Evolutionary conservation across 2,888 invertebrate species (phyloP), one percentile per base, ranked within the genome.

Genomic region (Schizotus pectinicornis): DNA sequence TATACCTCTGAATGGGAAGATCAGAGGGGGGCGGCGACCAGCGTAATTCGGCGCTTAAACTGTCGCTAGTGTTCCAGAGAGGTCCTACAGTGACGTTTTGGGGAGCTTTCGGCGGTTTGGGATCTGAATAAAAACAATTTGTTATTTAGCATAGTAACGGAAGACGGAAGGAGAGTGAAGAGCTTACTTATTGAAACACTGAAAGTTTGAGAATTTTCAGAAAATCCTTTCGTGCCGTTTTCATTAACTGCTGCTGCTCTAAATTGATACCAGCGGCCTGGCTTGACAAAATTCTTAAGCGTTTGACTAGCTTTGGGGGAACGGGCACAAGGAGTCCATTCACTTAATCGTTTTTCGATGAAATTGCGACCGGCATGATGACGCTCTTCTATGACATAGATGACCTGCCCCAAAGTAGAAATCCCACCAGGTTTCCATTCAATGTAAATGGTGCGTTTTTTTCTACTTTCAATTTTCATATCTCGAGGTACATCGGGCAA

Each of bases 181-280:
- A 35, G 60, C 65, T 71, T 66, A 73, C 77, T 84, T 58, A 81
- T 77, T 1, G 84, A 81, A 0, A 85, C 82, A 32, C 84, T 85
- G 72, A 88, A 87, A 0, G 85, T 82, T 0, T 81, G 71, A 2
- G 86, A 86, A 0, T 84, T 84, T 12, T 81, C 79, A 0, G 90
- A 90, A 71, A 86, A 91, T 7, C 91, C 91, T 59, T 86, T 80
- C 3, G 89, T 89, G 0, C 91, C 91, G 47, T 86, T 83, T 1
- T 84, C 84, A 72, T 88, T 90, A 2, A 91, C 85, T 0, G 91
- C 88, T 0, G 91, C 90, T 3, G 91, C 87, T n/a, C 91, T 82
- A 72, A 91, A 90, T 65, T 90, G 87, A 77, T 91, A 91, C 90
- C 90, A 91, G 45, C 87, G 85, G 2, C 90, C 91, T 0, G 89